phyloP scores from a whole-genome alignment of 37 sponge, comb jelly and placozoan genomes.

The Theonella swinhoei region DNA sequence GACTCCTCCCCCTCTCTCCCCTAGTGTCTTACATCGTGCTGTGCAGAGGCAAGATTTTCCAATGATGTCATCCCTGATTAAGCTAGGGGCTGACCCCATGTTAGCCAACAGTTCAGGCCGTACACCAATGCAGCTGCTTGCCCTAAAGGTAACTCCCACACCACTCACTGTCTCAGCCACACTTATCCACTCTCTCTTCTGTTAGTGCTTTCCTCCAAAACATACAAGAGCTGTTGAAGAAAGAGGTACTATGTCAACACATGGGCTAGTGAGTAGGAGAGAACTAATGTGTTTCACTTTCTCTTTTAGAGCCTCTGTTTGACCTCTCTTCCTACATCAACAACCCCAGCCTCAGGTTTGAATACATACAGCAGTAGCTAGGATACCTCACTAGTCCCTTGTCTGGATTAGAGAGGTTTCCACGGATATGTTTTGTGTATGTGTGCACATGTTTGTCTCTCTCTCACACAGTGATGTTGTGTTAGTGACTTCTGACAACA shows the following conservation, averaged over 20 bases:
- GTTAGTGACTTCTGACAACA: conserved; percentile 62
- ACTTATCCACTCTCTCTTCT: too few relatives aligned
- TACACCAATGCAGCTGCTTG: conserved; percentile 61
- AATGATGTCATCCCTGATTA: conserved; percentile 52
- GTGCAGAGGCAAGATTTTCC: conserved; percentile 41
- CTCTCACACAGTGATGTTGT: conserved; percentile 65
- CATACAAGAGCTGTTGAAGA: not conserved
- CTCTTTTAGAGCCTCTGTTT: conserved; percentile 58
- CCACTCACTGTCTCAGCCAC: too few relatives aligned
- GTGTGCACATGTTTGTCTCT: too few relatives aligned
- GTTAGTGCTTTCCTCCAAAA: not conserved
- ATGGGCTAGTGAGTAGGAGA: too few relatives aligned
- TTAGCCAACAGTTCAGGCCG: conserved; percentile 29
- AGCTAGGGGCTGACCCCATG: conserved; percentile 72
- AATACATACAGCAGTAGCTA: too few relatives aligned
- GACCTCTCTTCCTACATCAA: conserved; percentile 60
- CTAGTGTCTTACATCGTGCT: conserved; percentile 71
- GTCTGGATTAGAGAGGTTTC: too few relatives aligned
- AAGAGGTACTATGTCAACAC: too few relatives aligned
- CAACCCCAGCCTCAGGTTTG: conserved; percentile 69
- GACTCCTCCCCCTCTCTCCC: not conserved
- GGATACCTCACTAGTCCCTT: too few relatives aligned
- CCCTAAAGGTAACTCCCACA: conserved; percentile 53
- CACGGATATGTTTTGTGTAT: too few relatives aligned
- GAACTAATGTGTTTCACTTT: not conserved